A percentile compares a stretch with the other conserved stretches of the same genome.
Evolutionary conservation across 1,140 invertebrate genomes (phyloP).

Genomic region (Drosophila setifemur): DNA sequence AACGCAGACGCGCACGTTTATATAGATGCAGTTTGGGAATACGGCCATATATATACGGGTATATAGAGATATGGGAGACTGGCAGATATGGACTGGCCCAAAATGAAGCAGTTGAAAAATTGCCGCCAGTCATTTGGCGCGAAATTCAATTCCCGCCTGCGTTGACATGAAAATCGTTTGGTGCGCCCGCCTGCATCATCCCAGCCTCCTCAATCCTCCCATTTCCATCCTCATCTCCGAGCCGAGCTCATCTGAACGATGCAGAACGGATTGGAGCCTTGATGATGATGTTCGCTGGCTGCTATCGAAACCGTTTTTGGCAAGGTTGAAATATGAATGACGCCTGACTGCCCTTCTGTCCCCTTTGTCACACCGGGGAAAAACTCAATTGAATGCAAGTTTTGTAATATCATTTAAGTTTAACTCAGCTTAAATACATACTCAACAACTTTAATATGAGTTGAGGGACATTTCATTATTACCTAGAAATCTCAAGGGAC

Average conservation of each 20-base stretch:
- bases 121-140: slow-evolving; percentile 75
- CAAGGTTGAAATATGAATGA: slow-evolving; percentile 47
- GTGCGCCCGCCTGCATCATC: neutral
- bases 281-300: slow-evolving; percentile 58
- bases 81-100: slow-evolving; percentile 54
- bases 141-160: slow-evolving; percentile 79
- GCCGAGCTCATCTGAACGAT: slow-evolving; percentile 6
- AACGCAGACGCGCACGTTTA: slow-evolving; percentile 13
- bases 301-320: slow-evolving; percentile 55
- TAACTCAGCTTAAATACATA: no score
- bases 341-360: neutral
- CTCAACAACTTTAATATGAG: no score
- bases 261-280: slow-evolving; percentile 33
- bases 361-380: neutral
- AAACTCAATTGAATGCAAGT: no score
- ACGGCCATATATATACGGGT: neutral
- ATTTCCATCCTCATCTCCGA: neutral
- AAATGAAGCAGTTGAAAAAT: slow-evolving; percentile 73
- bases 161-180: slow-evolving; percentile 67
- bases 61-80: slow-evolving; percentile 35
- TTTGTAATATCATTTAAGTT: no score
- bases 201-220: neutral
- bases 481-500: no score
- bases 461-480: no score
- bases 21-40: slow-evolving; percentile 24